A percentile compares a stretch with the other conserved stretches of the same genome.
Evolutionary conservation across 2,888 invertebrate species (phyloP).

Genomic region (Conus canariensis): DNA sequence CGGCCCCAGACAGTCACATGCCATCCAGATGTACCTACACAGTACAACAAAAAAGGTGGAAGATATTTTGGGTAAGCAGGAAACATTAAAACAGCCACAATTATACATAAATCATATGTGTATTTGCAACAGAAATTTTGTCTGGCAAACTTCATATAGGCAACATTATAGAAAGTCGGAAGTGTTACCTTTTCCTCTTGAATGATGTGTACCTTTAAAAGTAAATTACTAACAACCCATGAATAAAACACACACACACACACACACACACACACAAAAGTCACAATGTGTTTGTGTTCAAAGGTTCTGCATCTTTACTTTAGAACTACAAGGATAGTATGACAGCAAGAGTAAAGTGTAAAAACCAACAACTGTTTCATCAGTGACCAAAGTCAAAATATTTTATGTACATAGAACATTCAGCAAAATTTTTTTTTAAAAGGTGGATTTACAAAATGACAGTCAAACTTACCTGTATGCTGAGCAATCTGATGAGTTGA

Average conservation of each 20-base stretch:
- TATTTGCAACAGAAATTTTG: too few species aligned
- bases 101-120: neutral
- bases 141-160: too few species aligned
- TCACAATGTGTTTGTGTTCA: too few species aligned
- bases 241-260: too few species aligned
- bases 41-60: neutral
- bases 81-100: neutral
- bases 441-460: neutral
- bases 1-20: slow-evolving; percentile 21
- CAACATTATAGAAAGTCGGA: too few species aligned
- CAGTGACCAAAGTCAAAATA: neutral
- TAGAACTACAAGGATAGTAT: neutral
- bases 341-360: neutral
- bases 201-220: too few species aligned
- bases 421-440: neutral
- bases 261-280: too few species aligned
- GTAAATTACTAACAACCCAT: too few species aligned
- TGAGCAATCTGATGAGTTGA: neutral
- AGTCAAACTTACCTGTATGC: neutral
- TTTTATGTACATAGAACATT: neutral
- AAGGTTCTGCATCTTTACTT: too few species aligned
- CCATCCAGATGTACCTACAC: slow-evolving; percentile 27
- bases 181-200: too few species aligned
- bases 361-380: neutral
- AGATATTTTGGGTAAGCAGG: neutral